A percentile compares a stretch with the other conserved stretches of the same genome.
phyloP scores from a whole-genome alignment of 2,113 vertebrate species.

The Larimichthys polyactis region DNA sequence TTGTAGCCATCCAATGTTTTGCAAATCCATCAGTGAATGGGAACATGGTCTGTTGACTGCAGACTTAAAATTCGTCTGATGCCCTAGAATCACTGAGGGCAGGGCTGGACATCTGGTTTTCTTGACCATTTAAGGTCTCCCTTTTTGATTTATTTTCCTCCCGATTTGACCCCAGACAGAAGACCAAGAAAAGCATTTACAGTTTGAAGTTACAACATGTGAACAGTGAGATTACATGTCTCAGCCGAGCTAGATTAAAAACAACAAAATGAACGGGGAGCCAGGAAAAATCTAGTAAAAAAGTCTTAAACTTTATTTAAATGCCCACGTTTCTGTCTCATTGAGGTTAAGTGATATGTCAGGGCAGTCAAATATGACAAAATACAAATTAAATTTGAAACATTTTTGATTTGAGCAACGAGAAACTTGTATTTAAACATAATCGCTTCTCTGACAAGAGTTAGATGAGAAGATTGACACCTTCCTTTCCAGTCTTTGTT shows the following conservation, averaged over 20 bases:
- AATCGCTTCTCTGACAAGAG: neutral
- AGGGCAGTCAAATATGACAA: neutral
- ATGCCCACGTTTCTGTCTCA: neutral
- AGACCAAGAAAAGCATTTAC: slow-evolving; percentile 40
- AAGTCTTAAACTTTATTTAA: neutral
- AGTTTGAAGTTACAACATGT: slow-evolving; percentile 43
- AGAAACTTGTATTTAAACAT: neutral
- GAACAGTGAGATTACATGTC: slow-evolving; percentile 33
- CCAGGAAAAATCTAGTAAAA: neutral
- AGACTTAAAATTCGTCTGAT: slow-evolving; percentile 26
- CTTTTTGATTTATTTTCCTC: slow-evolving; percentile 38
- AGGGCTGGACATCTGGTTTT: slow-evolving; percentile 37
- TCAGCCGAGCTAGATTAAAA: neutral
- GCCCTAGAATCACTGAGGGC: slow-evolving; percentile 35
- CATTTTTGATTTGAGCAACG: neutral
- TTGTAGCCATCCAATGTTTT: slow-evolving; percentile 57
- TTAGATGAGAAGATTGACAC: neutral
- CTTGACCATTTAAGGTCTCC: slow-evolving; percentile 55
- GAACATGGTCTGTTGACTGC: slow-evolving; percentile 39
- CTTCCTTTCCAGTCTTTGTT: neutral
- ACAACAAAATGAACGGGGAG: neutral
- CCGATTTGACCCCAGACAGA: slow-evolving; percentile 38
- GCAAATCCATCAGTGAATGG: slow-evolving; percentile 48
- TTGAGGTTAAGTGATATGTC: too few species aligned
- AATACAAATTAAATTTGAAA: neutral